phyloP scores from a whole-genome alignment of 2,797 vertebrate species.

The Bovichtus diacanthus region DNA sequence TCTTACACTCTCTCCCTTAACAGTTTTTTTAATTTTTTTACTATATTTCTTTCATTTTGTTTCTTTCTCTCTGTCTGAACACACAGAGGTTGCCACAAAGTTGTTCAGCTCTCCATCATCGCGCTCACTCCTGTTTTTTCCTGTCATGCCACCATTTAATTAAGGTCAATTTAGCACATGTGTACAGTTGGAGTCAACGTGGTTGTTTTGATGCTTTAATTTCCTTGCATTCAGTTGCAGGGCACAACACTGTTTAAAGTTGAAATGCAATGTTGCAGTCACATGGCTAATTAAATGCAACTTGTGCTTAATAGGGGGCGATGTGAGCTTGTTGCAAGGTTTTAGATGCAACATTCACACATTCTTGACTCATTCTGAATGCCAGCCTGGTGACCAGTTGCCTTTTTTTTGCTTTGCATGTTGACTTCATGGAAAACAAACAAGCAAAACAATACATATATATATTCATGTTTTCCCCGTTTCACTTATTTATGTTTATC shows the following conservation, averaged over 20 bases:
- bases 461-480: conserved; percentile 65
- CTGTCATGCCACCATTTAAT: conserved; percentile 32
- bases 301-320: not conserved
- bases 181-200: not conserved
- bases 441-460: conserved; percentile 55
- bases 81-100: conserved; percentile 19
- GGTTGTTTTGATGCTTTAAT: conserved; percentile 19
- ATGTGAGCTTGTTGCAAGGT: conserved; percentile 45
- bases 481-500: conserved; percentile 83
- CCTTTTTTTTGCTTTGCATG: conserved; percentile 60
- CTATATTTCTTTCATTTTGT: conserved; percentile 11
- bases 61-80: conserved; percentile 37
- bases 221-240: conserved; percentile 29
- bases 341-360: conserved; percentile 21
- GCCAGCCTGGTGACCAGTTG: conserved; percentile 7
- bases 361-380: conserved; percentile 54
- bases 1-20: not conserved
- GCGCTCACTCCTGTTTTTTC: conserved; percentile 54
- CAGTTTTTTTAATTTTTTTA: not conserved
- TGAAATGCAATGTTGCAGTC: not conserved
- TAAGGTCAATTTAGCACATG: not conserved
- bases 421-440: conserved; percentile 86
- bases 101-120: conserved; percentile 39
- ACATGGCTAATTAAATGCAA: conserved; percentile 9
- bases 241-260: conserved; percentile 10